phyloP scores from a whole-genome alignment of 2,888 invertebrate genomes.

The Drosophila fulvimacula region DNA sequence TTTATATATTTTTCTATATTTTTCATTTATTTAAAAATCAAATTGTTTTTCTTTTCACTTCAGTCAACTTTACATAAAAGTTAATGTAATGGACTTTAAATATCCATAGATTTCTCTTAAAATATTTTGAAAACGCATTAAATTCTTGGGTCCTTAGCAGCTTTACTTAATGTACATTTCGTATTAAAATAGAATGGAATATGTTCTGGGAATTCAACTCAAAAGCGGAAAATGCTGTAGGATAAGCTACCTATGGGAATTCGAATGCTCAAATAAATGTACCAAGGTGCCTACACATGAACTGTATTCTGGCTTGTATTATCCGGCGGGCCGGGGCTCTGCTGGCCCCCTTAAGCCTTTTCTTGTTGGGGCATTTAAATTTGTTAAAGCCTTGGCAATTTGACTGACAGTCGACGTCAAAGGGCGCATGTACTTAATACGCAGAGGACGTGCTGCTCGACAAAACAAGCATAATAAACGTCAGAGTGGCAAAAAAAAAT shows the following conservation, averaged over 20 bases:
- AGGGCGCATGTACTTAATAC: slow-evolving; percentile 61
- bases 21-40: neutral
- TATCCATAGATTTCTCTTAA: neutral
- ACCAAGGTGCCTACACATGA: neutral
- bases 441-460: slow-evolving; percentile 61
- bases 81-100: neutral
- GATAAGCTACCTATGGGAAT: neutral
- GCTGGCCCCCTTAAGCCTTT: neutral
- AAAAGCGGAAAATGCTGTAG: neutral
- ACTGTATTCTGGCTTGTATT: neutral
- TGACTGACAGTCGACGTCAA: slow-evolving; percentile 58
- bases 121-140: neutral
- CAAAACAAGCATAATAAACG: slow-evolving; percentile 75
- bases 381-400: slow-evolving; percentile 35
- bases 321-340: neutral
- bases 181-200: slow-evolving; percentile 1
- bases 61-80: neutral
- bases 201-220: neutral
- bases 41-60: neutral
- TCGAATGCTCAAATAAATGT: slow-evolving; percentile 3
- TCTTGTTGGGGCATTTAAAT: slow-evolving; percentile 11
- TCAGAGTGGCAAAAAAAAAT: slow-evolving; percentile 36
- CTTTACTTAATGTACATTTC: neutral
- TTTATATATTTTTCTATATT: neutral
- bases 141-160: neutral